Evolutionary conservation across 1,140 invertebrate genomes (phyloP), one percentile per base, ranked within the genome.

Genomic region (Luehdorfia chinensis): DNA sequence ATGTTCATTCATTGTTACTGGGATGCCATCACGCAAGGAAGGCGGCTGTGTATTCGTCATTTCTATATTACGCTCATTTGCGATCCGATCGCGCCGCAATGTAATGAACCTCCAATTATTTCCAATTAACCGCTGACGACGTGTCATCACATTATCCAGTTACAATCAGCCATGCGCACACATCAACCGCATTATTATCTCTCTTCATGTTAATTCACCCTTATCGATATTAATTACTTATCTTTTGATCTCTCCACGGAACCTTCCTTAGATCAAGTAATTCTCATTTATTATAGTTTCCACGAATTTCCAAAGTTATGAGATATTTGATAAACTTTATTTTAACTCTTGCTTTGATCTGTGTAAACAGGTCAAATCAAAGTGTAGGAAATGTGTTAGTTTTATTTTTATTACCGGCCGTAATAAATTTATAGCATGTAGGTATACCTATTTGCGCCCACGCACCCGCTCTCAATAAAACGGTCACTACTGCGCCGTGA

Each of bases 351-450:
- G 47, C 77, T 84, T 86, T 84, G 81, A 84, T 83, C 79, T 84
- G 67, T 68, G 69, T 78, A 83, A 83, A 81, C 75, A 70, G 76
- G 68, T 77, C 66, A 72, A 81, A 74, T 80, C 77, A 83, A 84
- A 84, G 77, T 70, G 73, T 83, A 77, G 69, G 75, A 80, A 81
- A 85, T 73, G 72, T 81, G 74, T 83, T 81, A 74, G 68, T 72
- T 74, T 70, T 80, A 70, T 80, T 85, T 84, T 85, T 85, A 84
- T 83, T 66, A 58, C 66, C 55, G 57, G 65, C 48, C 66, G 79
- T 78, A 71, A 67, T 69, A 79, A 83, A 85, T 84, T 85, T 84
- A 84, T 75, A 68, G 72, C 61, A 58, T 55, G 63, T 75, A 73
- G 67, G 60, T 76, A 66, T 62, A 66, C 54, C 54, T 50, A 60